These are phyloP conservation scores for Laothoe populi DNA, from an alignment of 2,888 invertebrate species.

Conservation along the genomic window DNA sequence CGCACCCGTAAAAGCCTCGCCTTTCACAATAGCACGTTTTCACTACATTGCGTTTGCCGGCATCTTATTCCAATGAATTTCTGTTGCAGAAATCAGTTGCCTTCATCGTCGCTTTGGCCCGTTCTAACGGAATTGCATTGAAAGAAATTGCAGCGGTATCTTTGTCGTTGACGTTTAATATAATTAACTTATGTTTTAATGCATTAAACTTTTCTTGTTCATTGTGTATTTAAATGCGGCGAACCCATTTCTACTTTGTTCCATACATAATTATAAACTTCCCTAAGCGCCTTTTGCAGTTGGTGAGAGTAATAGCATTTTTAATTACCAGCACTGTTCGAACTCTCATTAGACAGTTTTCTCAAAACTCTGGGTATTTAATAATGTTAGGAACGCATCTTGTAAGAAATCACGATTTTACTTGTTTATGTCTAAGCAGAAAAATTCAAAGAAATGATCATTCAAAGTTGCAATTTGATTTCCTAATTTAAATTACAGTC, in stretches of 20 bases:
- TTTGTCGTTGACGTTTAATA: conserved; percentile 10
- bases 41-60: conserved; percentile 67
- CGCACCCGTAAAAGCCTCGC: conserved; percentile 61
- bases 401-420: too few relatives aligned
- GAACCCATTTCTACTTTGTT: not conserved
- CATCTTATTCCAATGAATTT: conserved; percentile 70
- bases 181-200: conserved; percentile 10
- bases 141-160: conserved; percentile 1
- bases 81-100: conserved; percentile 54
- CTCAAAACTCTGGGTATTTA: not conserved
- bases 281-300: conserved; percentile 1
- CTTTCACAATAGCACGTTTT: conserved; percentile 68
- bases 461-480: not conserved
- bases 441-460: too few relatives aligned
- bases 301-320: not conserved
- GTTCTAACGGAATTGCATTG: not conserved
- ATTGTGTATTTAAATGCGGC: conserved; percentile 8
- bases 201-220: not conserved
- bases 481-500: too few relatives aligned
- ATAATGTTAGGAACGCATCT: not conserved
- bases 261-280: conserved; percentile 8
- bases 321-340: not conserved
- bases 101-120: not conserved
- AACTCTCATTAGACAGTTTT: not conserved
- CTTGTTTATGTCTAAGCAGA: too few relatives aligned